Evolutionary conservation across 2,888 invertebrate genomes (phyloP).

Genomic region (Drosophila limbata): DNA sequence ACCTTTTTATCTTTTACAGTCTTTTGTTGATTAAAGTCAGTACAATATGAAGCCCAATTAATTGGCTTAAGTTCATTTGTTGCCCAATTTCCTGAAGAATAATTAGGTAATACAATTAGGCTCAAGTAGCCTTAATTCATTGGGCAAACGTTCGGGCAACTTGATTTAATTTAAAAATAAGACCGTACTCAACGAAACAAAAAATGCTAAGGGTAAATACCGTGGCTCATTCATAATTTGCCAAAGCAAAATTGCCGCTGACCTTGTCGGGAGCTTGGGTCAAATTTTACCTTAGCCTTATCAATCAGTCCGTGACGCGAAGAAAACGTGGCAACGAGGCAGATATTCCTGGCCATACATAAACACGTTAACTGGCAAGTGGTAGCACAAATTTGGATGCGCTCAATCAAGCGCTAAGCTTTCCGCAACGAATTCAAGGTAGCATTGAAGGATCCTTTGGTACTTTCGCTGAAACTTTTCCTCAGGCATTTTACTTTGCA

Average conservation of each 20-base stretch:
- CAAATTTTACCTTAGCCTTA: constrained; percentile 59
- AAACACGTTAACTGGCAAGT: constrained; percentile 17
- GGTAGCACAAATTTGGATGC: constrained; percentile 32
- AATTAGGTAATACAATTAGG: constrained; percentile 55
- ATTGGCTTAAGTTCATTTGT: constrained; percentile 25
- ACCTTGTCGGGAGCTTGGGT: constrained; percentile 17
- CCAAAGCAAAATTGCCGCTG: constrained; percentile 42
- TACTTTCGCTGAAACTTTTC: constrained; percentile 42
- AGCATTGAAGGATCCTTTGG: constrained; percentile 41
- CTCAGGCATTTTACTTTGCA: constrained; percentile 26
- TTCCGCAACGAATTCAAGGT: constrained; percentile 29
- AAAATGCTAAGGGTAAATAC: constrained; percentile 26
- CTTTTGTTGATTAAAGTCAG: constrained; percentile 12
- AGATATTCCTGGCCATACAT: constrained; percentile 5
- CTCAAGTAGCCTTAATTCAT: constrained; percentile 39
- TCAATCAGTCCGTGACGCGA: constrained; percentile 61
- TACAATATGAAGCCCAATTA: constrained; percentile 27
- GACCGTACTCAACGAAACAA: constrained; percentile 3
- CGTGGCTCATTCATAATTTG: constrained; percentile 54
- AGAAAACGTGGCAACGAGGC: constrained; percentile 9
- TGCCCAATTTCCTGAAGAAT: constrained; percentile 13
- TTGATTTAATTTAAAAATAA: constrained; percentile 58
- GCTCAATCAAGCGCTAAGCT: constrained; percentile 74
- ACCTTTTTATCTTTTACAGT: neutral
- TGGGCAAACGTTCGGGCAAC: constrained; percentile 21